Evolutionary conservation across 2,888 invertebrate species (phyloP), one percentile per base, ranked within the genome.

Genomic region (Drymonia ruficornis): DNA sequence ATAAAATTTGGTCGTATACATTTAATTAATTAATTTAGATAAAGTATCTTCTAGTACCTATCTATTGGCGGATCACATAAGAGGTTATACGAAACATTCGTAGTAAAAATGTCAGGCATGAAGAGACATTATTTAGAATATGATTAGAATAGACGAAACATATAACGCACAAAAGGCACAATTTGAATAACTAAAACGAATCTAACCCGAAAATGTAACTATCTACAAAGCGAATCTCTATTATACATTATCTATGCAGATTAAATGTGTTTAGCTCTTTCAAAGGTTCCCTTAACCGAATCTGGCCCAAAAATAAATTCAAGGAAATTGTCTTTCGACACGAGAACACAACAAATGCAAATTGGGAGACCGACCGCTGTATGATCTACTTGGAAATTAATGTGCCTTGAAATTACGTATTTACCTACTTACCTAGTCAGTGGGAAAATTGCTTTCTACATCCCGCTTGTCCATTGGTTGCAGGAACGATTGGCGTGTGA

Each of bases 381-480:
- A 81, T 86, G 80, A 87, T 86, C 81, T 81, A 77, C 80, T 84
- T 75, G 70, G 77, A 80, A 84, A 84, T 87, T 86, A 89, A 89
- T 86, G 83, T 77, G 77, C 72, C 89, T 81, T 88, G 89, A 89
- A 90, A 90, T 90, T 87, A 88, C 87, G 83, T 87, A 83, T 88
- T 89, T 88, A 87, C 89, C 89, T 88, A 87, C 87, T 86, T 88
- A 89, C 80, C 84, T 87, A 89, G 80, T 90, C 88, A 83, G 76
- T 81, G 74, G 82, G 89, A 89, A 90, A 90, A 90, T 90, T 90
- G 89, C 81, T 84, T 89, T 84, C 79, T 75, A 79, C 78, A 82
- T 80, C 74, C 77, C 72, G 66, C 77, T 69, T 85, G 89, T 86
- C 88, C 84, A 81, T 87, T 84, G 73, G 76, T 65, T 69, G 80